Evolutionary conservation across 2,113 vertebrate species (phyloP), one percentile per base, ranked within the genome.

Genomic region (Phaethon lepturus): DNA sequence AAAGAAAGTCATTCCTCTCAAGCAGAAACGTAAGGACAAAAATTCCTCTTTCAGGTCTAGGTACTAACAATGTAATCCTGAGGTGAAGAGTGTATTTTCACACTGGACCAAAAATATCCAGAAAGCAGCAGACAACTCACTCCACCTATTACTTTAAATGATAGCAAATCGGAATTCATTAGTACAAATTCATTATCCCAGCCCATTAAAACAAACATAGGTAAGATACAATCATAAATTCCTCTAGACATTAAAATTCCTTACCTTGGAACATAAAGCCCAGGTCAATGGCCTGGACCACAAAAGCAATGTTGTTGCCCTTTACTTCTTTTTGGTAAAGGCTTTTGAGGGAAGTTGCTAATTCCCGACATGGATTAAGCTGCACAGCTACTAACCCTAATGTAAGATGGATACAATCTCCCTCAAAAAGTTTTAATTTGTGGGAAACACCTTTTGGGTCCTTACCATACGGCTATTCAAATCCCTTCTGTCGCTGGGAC

Each of bases 311-410:
- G 19, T 19, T 42, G 20, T 28, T 87, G 47, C 28, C 3, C 58
- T 91, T 79, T 50, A 52, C 13, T 86, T 93, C 74, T 8, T 58
- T 85, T 73, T 63, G 42, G n/a, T 53, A 84, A 87, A 68, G 40
- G 13, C 22, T 55, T 71, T 88, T 82, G 38, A 60, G 18, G 18
- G 38, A 73, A 52, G 23, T 33, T 88, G 55, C 31, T 55, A 73
- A 55, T 74, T 69, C 38, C 22, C 26, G 55, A 31, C 4, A 7
- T 3, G 9, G 23, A 78, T 78, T 81, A 52, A 91, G 44, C 19
- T 78, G 14, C 56, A 52, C 7, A 68, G 18, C 16, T 90, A 42
- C 42, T 64, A 76, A 67, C 7, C 10, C 12, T 60, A 25, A 5
- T 29, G 38, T 22, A 72, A 55, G 31, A 66, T 23, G 10, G n/a